Conservation (phyloP, 2,113 vertebrate genomes). For the Synodontis membranacea region DNA sequence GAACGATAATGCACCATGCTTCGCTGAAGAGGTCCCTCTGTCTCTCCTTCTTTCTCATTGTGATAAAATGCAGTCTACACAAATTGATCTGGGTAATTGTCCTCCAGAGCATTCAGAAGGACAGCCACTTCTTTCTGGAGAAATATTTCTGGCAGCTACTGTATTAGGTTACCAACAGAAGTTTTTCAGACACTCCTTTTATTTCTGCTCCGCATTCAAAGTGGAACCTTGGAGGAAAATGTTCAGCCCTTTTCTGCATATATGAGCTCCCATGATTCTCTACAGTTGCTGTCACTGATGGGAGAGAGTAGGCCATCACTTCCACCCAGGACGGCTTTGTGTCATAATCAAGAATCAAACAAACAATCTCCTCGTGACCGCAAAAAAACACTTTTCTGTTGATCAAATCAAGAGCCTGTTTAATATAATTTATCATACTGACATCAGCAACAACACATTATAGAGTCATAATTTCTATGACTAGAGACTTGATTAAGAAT, state of each 20-base stretch:
- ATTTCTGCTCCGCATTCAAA: background rate
- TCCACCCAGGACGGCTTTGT: background rate
- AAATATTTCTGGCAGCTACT: background rate
- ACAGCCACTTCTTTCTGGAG: slow-evolving; percentile 2
- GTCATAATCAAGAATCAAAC: background rate
- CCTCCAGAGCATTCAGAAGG: slow-evolving; percentile 11
- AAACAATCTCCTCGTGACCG: background rate
- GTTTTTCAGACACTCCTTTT: background rate
- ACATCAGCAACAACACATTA: background rate
- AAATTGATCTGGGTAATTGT: slow-evolving; percentile 22
- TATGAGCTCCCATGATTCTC: background rate
- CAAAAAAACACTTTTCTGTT: background rate
- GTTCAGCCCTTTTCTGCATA: background rate
- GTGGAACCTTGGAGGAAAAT: background rate
- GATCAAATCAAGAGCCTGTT: background rate
- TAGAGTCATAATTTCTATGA: background rate
- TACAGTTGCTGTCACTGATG: background rate
- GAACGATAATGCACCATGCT: slow-evolving; percentile 45
- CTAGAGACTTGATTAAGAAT: background rate
- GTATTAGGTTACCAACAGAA: background rate
- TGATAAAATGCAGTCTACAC: slow-evolving; percentile 21
- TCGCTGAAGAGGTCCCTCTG: slow-evolving; percentile 30
- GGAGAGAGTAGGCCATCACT: background rate
- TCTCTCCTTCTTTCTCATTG: background rate
- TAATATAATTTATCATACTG: background rate